These are phyloP conservation scores for Sinocyclocheilus grahami DNA, from an alignment of 2,113 vertebrate species.

Conservation along the genomic window DNA sequence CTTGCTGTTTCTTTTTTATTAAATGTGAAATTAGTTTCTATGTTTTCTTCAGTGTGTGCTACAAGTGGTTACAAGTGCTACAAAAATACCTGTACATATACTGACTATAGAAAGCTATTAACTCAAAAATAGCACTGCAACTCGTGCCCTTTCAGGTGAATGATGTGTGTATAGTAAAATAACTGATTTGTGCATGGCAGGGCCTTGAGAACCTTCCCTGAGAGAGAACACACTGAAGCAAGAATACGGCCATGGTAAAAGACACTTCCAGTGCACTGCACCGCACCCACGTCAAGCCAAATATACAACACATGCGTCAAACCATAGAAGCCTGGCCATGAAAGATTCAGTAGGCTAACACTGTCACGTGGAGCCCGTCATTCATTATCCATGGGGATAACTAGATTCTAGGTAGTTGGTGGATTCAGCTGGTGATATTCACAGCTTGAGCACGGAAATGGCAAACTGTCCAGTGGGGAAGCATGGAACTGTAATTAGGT, in stretches of 20 bases:
- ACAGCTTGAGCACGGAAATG: neutral
- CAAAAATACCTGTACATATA: neutral
- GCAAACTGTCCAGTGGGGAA: neutral
- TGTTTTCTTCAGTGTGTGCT: neutral
- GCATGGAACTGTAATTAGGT: conserved; percentile 27
- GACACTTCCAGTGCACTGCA: neutral
- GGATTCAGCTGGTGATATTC: neutral
- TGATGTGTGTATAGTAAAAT: neutral
- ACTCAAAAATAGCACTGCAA: conserved; percentile 4
- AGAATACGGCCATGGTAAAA: conserved; percentile 10
- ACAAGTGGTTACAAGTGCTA: neutral
- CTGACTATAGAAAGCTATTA: neutral
- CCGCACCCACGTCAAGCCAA: conserved; percentile 33
- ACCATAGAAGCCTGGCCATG: conserved; percentile 9
- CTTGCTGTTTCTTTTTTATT: too few relatives aligned
- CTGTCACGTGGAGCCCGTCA: conserved; percentile 4
- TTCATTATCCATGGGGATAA: conserved; percentile 36
- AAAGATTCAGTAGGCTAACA: conserved; percentile 1
- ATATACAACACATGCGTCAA: conserved; percentile 1
- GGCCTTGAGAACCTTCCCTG: neutral
- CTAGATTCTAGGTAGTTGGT: neutral
- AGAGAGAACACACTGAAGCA: conserved; percentile 27
- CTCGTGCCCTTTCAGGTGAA: neutral
- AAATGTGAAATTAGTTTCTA: too few relatives aligned
- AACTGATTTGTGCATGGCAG: conserved; percentile 30